Conservation (phyloP, 2,888 invertebrate genomes). For the Cheilosia impressa region DNA sequence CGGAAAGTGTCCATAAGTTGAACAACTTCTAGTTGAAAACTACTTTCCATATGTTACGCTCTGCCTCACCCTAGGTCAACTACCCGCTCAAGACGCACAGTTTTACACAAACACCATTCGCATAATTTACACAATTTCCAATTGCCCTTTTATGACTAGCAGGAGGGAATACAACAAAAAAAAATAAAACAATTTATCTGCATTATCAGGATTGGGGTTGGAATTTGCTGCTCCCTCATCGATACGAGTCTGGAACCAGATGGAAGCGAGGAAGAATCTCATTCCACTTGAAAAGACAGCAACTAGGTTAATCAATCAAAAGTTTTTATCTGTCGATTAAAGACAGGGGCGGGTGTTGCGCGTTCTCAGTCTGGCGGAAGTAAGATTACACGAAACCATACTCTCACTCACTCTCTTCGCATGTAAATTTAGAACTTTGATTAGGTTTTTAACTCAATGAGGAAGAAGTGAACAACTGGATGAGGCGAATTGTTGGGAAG, state of each 20-base stretch:
- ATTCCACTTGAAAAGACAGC: constrained; percentile 58
- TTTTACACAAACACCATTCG: constrained; percentile 28
- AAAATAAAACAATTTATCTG: not conserved
- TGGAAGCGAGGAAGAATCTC: constrained; percentile 40
- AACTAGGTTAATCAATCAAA: constrained; percentile 74
- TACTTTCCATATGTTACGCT: constrained; percentile 60
- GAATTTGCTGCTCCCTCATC: constrained; percentile 10
- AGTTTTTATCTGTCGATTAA: constrained; percentile 51
- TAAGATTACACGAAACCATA: constrained; percentile 53
- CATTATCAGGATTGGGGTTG: constrained; percentile 4
- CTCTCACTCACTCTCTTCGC: constrained; percentile 3
- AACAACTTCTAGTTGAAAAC: constrained; percentile 44
- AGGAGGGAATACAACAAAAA: not conserved
- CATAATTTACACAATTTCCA: constrained; percentile 39
- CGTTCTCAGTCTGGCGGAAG: constrained; percentile 40
- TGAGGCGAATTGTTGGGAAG: constrained; percentile 37
- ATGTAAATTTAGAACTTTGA: constrained; percentile 69
- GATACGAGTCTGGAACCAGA: constrained; percentile 32
- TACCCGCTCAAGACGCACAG: constrained; percentile 29
- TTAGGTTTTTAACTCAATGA: constrained; percentile 67
- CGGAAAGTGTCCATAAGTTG: constrained; percentile 36
- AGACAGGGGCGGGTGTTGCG: constrained; percentile 33
- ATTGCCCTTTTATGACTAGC: constrained; percentile 6
- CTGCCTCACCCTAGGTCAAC: constrained; percentile 73
- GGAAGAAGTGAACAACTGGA: constrained; percentile 64